These are phyloP conservation scores for Aethina tumida DNA, from an alignment of 1,140 invertebrate genomes.

Conservation along the genomic window DNA sequence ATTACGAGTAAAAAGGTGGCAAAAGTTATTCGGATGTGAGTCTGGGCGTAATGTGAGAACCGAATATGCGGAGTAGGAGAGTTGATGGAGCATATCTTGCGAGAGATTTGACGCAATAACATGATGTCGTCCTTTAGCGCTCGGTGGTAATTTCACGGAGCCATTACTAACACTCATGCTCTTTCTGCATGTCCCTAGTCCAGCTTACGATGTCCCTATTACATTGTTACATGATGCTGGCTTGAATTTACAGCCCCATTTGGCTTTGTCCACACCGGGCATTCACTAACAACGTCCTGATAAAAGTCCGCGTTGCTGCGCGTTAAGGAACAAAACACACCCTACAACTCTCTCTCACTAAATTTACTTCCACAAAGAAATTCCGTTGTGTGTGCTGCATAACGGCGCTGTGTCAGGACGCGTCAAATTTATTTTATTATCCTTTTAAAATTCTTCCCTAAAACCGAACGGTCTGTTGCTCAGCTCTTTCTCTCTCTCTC, in stretches of 20 bases:
- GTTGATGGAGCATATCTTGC: too few relatives aligned
- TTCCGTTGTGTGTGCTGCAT: slow-evolving; percentile 7
- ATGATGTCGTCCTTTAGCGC: slow-evolving; percentile 16
- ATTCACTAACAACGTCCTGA: slow-evolving; percentile 20
- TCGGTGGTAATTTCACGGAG: slow-evolving; percentile 18
- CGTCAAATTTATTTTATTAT: too few relatives aligned
- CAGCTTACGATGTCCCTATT: slow-evolving; percentile 18
- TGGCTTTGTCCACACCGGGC: slow-evolving; percentile 23
- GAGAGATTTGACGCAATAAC: slow-evolving; percentile 19
- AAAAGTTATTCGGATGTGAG: too few relatives aligned
- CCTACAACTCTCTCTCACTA: slow-evolving; percentile 8
- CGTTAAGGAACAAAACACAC: slow-evolving; percentile 11
- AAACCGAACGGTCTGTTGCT: too few relatives aligned
- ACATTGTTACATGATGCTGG: slow-evolving; percentile 22
- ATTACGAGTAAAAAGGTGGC: too few relatives aligned
- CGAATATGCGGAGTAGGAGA: too few relatives aligned
- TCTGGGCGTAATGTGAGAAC: too few relatives aligned
- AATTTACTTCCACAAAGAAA: slow-evolving; percentile 11
- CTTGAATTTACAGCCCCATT: slow-evolving; percentile 21
- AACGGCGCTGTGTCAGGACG: slow-evolving; percentile 3
- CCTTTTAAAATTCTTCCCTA: too few relatives aligned
- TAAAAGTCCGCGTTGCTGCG: slow-evolving; percentile 15
- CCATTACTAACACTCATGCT: slow-evolving; percentile 20
- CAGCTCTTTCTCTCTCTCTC: too few relatives aligned
- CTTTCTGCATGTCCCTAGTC: slow-evolving; percentile 19